A percentile compares a stretch with the other conserved stretches of the same genome.
Conservation (phyloP, 1,140 invertebrate species). For the Tetraneura akinire region DNA sequence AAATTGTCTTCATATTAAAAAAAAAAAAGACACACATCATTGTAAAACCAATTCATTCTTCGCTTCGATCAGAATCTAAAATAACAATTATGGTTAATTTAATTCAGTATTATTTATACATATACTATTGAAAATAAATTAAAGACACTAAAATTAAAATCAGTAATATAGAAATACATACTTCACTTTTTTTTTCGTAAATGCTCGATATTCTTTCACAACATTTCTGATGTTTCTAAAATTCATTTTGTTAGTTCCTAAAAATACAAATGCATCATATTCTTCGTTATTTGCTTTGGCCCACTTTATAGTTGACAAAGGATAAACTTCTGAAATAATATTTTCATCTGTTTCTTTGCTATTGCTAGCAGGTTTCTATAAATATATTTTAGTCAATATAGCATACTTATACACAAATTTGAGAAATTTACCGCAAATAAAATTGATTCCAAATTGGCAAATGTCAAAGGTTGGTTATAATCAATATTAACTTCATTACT, state of each 20-base stretch:
- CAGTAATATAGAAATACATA: not conserved
- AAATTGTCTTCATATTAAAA: no score
- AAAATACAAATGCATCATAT: constrained; percentile 43
- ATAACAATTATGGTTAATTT: no score
- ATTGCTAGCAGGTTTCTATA: not conserved
- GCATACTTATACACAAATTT: not conserved
- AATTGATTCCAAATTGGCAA: not conserved
- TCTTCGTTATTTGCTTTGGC: constrained; percentile 22
- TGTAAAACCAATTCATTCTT: no score
- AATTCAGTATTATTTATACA: not conserved
- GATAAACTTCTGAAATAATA: not conserved
- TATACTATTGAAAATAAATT: not conserved
- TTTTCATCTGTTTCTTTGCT: not conserved
- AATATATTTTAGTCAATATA: not conserved
- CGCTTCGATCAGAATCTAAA: no score
- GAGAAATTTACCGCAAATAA: constrained; percentile 18
- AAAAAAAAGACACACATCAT: no score
- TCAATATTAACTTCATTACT: constrained; percentile 16
- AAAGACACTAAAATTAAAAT: not conserved
- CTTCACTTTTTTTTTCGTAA: constrained; percentile 19
- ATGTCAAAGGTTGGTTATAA: constrained; percentile 26
- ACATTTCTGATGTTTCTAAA: not conserved
- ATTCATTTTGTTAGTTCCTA: constrained; percentile 44
- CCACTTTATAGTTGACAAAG: constrained; percentile 1
- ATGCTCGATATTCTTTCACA: not conserved